Conservation (phyloP, 2,888 invertebrate genomes). For the Parnassius glacialis region DNA sequence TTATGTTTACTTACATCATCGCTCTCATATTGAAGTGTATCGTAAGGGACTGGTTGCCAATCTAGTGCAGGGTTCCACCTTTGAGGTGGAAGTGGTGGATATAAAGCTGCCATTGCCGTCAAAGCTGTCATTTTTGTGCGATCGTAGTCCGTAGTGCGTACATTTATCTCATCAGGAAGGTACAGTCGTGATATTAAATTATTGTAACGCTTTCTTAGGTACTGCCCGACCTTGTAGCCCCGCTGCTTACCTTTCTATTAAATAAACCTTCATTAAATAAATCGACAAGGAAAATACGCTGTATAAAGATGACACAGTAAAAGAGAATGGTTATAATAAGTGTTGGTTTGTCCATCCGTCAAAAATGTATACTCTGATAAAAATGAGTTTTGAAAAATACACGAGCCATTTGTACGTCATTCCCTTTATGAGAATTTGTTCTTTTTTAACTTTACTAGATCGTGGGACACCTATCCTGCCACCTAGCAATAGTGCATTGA, state of each 20-base stretch:
- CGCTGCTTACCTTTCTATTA: constrained; percentile 77
- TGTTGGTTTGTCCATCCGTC: too few species aligned
- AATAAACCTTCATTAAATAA: constrained; percentile 6
- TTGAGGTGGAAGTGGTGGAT: constrained; percentile 80
- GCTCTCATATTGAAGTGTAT: constrained; percentile 50
- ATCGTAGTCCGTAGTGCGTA: constrained; percentile 85
- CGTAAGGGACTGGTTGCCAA: constrained; percentile 86
- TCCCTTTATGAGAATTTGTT: too few species aligned
- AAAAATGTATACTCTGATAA: too few species aligned
- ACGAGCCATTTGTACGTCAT: too few species aligned
- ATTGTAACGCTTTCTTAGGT: constrained; percentile 69
- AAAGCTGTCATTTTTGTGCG: constrained; percentile 88
- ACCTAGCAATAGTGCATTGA: too few species aligned
- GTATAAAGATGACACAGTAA: too few species aligned
- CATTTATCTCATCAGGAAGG: constrained; percentile 66
- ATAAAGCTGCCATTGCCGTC: constrained; percentile 85
- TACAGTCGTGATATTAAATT: constrained; percentile 69
- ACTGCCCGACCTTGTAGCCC: constrained; percentile 70
- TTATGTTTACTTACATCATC: constrained; percentile 64
- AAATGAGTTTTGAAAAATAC: too few species aligned
- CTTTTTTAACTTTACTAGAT: too few species aligned
- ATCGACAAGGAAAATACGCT: constrained; percentile 8
- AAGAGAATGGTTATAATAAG: too few species aligned
- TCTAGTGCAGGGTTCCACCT: constrained; percentile 78
- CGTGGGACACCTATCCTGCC: too few species aligned